Evolutionary conservation across 1,140 invertebrate species (phyloP), one percentile per base, ranked within the genome.

Genomic region (Ctenoplectra terminalis): DNA sequence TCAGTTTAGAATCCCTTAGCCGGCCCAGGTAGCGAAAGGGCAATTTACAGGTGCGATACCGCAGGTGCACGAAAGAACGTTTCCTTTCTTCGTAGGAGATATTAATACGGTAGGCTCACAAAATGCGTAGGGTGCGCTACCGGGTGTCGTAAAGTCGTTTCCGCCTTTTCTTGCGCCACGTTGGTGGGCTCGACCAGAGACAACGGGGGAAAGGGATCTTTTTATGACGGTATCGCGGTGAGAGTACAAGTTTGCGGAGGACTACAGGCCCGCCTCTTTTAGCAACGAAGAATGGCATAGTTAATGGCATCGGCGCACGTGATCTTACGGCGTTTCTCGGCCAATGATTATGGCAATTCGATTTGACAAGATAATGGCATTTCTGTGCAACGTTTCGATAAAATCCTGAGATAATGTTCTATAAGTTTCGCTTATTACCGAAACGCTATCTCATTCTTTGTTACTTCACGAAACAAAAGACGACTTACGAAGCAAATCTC

Each of bases 101-200:
- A 88, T 85, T 88, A 88, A 88, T 88, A 86, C 80, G 81, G 87
- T 89, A 88, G 80, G 52, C 73, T 72, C 52, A 77, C 80, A 82
- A 82, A 81, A 85, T 69, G 81, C 81, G 61, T 66, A 67, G 77
- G 79, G 81, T 83, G 71, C 50, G 87, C 89, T 90, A 90, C 89
- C 60, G 88, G 82, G 72, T 71, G 82, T 91, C 86, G 83, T 91
- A 91, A 90, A 90, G 73, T 87, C 83, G 52, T 86, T 87, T 88
- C 81, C 85, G 64, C 63, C 80, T 85, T 70, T 81, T 83, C 82
- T 56, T 63, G 61, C 43, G 52, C 83, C 46, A 82, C 85, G 83
- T 83, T 74, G 90, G 90, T 89, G 87, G 87, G 66, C 88, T 73
- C 66, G 17, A 11, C 52, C 50, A 29, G 50, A 76, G 75, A 76